Evolutionary conservation across 2,113 vertebrate genomes (phyloP).

Genomic region (Perca fluviatilis): DNA sequence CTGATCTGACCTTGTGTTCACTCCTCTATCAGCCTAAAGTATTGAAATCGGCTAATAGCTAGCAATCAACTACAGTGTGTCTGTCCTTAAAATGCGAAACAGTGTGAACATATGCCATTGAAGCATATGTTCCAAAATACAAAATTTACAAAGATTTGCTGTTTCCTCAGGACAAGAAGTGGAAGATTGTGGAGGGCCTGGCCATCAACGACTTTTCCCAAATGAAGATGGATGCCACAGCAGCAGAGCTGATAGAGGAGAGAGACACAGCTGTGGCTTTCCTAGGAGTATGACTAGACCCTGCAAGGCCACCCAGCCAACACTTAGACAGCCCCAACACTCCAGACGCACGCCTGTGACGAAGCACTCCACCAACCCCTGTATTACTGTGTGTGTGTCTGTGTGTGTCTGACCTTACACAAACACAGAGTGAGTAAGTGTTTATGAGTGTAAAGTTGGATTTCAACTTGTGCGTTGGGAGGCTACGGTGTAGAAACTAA

Average conservation of each 20-base stretch:
- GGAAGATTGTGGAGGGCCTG: conserved; percentile 94
- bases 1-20: not conserved
- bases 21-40: not conserved
- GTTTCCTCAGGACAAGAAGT: conserved; percentile 88
- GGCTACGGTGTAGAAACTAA: not conserved
- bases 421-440: conserved; percentile 13
- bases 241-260: conserved; percentile 93
- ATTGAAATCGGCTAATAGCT: not conserved
- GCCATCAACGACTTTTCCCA: conserved; percentile 92
- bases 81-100: not conserved
- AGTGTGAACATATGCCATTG: not conserved
- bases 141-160: not conserved
- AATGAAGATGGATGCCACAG: conserved; percentile 93
- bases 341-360: conserved; percentile 89
- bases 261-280: conserved; percentile 94
- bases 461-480: conserved; percentile 32
- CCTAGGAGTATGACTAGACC: conserved; percentile 89
- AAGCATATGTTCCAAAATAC: not conserved
- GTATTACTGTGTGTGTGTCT: conserved; percentile 25
- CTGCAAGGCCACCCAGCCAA: conserved; percentile 47
- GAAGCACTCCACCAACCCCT: conserved; percentile 62
- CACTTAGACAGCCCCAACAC: conserved; percentile 80
- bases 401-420: not conserved
- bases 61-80: not conserved
- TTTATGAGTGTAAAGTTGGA: conserved; percentile 54